Evolutionary conservation across 2,797 vertebrate species (phyloP).

Genomic region (Benthosema pterotum): DNA sequence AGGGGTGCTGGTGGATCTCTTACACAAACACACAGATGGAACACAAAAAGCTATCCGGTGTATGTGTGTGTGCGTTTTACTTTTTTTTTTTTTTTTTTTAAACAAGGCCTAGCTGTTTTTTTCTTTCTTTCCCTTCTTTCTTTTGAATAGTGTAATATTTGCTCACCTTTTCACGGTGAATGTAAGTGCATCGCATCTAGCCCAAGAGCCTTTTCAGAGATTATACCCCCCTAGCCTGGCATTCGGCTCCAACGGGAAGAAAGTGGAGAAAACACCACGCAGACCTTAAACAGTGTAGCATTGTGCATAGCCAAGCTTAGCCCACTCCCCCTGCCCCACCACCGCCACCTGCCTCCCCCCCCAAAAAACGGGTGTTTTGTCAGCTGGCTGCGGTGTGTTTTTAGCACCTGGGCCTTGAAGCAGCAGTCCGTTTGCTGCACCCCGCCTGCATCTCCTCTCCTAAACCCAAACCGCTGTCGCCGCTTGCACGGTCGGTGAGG

Average conservation of each 20-base stretch:
- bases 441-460: constrained; percentile 40
- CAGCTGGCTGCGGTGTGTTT: constrained; percentile 14
- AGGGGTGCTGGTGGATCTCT: constrained; percentile 57
- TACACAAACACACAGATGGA: constrained; percentile 37
- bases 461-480: constrained; percentile 37
- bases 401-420: constrained; percentile 54
- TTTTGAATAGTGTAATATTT: constrained; percentile 51
- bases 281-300: background rate
- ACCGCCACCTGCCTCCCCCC: too few relatives aligned
- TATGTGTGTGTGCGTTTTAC: too few relatives aligned
- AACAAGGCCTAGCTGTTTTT: constrained; percentile 40
- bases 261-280: constrained; percentile 1
- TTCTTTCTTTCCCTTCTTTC: too few relatives aligned
- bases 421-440: constrained; percentile 28
- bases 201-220: constrained; percentile 46
- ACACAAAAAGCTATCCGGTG: constrained; percentile 46
- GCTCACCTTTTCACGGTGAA: constrained; percentile 52
- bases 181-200: constrained; percentile 44
- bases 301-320: constrained; percentile 22
- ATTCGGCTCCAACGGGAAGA: constrained; percentile 31
- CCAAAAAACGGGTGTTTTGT: constrained; percentile 37
- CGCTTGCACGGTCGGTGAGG: constrained; percentile 13
- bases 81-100: too few relatives aligned
- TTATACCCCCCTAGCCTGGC: constrained; percentile 33
- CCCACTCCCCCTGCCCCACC: too few relatives aligned